Evolutionary conservation across 2,888 invertebrate species (phyloP).

Genomic region (Cartodere bifasciata): DNA sequence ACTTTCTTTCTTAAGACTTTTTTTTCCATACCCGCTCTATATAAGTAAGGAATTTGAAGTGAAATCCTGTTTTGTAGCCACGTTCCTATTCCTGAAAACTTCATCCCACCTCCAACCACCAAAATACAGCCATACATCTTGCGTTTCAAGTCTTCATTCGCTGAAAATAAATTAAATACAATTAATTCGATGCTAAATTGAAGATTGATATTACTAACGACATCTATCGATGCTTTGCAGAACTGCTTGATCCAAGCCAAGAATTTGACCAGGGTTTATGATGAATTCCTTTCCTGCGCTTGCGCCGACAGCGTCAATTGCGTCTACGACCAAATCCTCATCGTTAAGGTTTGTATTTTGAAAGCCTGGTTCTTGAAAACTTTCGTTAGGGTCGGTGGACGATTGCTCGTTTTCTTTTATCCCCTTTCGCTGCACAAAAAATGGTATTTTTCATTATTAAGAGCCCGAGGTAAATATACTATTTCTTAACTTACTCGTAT

Average conservation of each 20-base stretch:
- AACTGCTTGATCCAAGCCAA: slow-evolving; percentile 83
- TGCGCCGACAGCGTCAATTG: slow-evolving; percentile 35
- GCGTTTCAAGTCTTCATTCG: slow-evolving; percentile 76
- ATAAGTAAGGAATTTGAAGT: slow-evolving; percentile 69
- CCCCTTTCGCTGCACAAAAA: slow-evolving; percentile 40
- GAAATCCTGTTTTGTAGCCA: slow-evolving; percentile 83
- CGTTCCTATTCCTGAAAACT: slow-evolving; percentile 68
- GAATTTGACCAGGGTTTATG: slow-evolving; percentile 62
- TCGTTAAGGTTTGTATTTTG: slow-evolving; percentile 43
- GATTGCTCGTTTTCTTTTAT: slow-evolving; percentile 47
- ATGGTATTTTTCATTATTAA: too few relatives aligned
- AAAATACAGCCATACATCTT: slow-evolving; percentile 91
- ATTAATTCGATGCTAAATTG: too few relatives aligned
- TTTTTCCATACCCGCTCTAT: slow-evolving; percentile 48
- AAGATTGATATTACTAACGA: slow-evolving; percentile 44
- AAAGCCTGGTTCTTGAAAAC: slow-evolving; percentile 34
- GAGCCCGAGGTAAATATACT: too few relatives aligned
- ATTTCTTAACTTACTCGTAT: slow-evolving; percentile 58
- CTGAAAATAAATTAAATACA: slow-evolving; percentile 27
- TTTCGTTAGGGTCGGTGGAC: slow-evolving; percentile 35
- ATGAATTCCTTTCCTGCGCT: slow-evolving; percentile 48
- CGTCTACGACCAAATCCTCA: slow-evolving; percentile 63
- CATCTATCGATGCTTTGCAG: slow-evolving; percentile 85
- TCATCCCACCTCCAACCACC: slow-evolving; percentile 85
- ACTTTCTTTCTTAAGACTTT: too few relatives aligned